Conservation (phyloP, 2,113 vertebrate species). For the rat (Rattus norvegicus) region GRCr8 NC_086019.1:104181001-104181500, state of each 20-base stretch:
- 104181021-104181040: not conserved
- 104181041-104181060: not conserved
- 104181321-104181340: conserved; percentile 88
- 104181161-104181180: not conserved
- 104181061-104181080: not conserved
- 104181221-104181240: conserved; percentile 87
- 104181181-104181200: not conserved
- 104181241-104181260: conserved; percentile 85
- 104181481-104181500: conserved; percentile 88
- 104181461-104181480: not conserved
- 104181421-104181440: not conserved
- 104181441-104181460: not conserved
- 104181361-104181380: conserved; percentile 85
- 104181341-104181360: conserved; percentile 87
- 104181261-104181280: conserved; percentile 87
- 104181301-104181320: conserved; percentile 87
- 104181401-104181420: not conserved
- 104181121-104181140: not conserved
- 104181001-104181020: not conserved
- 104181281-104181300: conserved; percentile 88
- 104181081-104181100: not conserved
- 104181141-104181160: rapidly evolving
- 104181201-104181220: conserved; percentile 87
- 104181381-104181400: conserved; percentile 76
- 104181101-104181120: not conserved